Base-by-base conservation (phyloP, 2,888 invertebrate genomes). In the Lasioglossum villosulum region DNA sequence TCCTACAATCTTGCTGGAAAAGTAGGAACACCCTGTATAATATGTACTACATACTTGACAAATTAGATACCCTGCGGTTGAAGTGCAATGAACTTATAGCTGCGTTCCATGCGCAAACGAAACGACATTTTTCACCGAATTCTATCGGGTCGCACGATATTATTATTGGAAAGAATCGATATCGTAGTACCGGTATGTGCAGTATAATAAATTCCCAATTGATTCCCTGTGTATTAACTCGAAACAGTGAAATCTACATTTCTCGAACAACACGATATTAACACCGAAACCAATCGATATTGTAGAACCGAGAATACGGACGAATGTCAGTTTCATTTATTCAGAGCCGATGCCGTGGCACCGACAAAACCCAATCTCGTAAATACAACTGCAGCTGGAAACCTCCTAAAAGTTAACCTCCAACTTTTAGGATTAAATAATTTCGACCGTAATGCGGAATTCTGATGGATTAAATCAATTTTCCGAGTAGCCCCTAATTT, bases 111-210 rank as follows among this genome's bases (percentile, higher is more conserved):
- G 48, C 39, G 27, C 48, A 56, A 37, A 37, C 19, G n/a, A 27
- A 30, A 34, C 4, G n/a, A 37, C 23, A 30, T 30, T 45, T 45
- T 72, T 30, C 16, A 45, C 37, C 23, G 23, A 68, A 68, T 37
- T 37, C 12, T 23, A 37, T 23, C 10, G 23, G 23, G 3, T 10
- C 37, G 2, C 23, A 37, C 19, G 59, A 8, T 78, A 72, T 78
- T 78, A 59, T 59, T 73, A 72, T 30, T 19, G 19, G n/a, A 37
- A 14, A 4, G 27, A 39, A 48, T 79, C 48, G 30, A 81, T 81
- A 30, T 23, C 45, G 39, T 30, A n/a, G 30, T 37, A 81, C 8
- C 37, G n/a, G 19, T 34, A 19, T n/a, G 27, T 37, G 37, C 16
- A 2, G 16, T 66, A 19, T 19, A 5, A 76, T 23, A 10, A 80